phyloP scores from a whole-genome alignment of 1,140 invertebrate species.

The Drosophila lowei region DNA sequence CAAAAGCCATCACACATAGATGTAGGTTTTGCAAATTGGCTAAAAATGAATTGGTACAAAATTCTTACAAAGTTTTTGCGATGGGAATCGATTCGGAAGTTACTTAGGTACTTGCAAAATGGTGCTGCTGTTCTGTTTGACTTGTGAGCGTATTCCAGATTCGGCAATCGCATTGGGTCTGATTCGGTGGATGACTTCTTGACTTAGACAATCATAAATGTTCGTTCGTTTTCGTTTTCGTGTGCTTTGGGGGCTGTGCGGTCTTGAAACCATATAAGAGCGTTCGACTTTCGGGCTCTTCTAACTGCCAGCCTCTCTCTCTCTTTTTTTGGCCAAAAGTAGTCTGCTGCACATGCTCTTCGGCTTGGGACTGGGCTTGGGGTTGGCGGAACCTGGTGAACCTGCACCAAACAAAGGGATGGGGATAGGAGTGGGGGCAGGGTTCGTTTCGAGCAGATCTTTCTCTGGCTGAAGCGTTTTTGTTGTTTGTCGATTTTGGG shows the following conservation, averaged over 20 bases:
- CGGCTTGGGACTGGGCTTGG: background rate
- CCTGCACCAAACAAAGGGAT: too few relatives aligned
- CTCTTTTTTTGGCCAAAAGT: too few relatives aligned
- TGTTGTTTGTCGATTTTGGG: background rate
- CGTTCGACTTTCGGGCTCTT: constrained; percentile 9
- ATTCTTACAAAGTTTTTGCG: too few relatives aligned
- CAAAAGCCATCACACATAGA: constrained; percentile 1
- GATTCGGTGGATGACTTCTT: constrained; percentile 36
- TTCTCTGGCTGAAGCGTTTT: constrained; percentile 3
- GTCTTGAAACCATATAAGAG: constrained; percentile 74
- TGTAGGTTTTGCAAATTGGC: background rate
- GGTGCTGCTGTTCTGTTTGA: too few relatives aligned
- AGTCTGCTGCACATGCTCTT: background rate
- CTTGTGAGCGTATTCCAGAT: constrained; percentile 29
- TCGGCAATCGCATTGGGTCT: background rate
- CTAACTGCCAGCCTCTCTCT: too few relatives aligned
- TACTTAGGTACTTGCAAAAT: too few relatives aligned
- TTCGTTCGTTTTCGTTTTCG: constrained; percentile 51
- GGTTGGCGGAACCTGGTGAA: background rate
- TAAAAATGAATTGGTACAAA: too few relatives aligned
- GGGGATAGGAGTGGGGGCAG: too few relatives aligned
- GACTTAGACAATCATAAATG: constrained; percentile 47
- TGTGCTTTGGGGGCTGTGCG: constrained; percentile 44
- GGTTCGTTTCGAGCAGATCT: constrained; percentile 24
- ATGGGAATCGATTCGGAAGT: too few relatives aligned